phyloP scores from a whole-genome alignment of 2,113 vertebrate species.

The Melospiza georgiana region DNA sequence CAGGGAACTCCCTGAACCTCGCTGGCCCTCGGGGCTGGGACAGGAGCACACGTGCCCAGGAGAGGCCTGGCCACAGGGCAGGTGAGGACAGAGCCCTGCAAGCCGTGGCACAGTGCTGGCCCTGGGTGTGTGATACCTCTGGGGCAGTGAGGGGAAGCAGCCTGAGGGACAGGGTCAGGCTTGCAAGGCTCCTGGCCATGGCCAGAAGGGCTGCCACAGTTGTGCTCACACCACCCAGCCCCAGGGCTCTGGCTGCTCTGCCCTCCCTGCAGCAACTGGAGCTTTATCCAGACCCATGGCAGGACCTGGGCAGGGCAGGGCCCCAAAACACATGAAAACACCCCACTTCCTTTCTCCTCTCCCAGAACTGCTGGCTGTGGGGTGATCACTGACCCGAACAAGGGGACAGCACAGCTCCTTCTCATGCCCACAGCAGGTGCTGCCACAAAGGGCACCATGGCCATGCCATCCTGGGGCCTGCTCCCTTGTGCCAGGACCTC shows the following conservation, averaged over 20 bases:
- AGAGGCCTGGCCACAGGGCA: neutral
- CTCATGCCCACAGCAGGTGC: neutral
- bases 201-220: neutral
- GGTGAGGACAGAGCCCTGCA: neutral
- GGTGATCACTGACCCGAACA: neutral
- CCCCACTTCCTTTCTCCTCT: neutral
- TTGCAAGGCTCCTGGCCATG: neutral
- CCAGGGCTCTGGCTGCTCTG: neutral
- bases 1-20: neutral
- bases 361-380: rapidly evolving
- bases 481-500: neutral
- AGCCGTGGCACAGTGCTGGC: neutral
- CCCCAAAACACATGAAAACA: neutral
- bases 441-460: neutral
- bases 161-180: neutral
- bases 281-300: neutral
- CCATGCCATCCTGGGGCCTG: rapidly evolving
- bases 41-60: rapidly evolving
- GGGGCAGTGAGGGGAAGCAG: neutral
- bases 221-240: neutral
- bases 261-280: neutral
- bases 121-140: rapidly evolving
- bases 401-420: neutral
- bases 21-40: rapidly evolving
- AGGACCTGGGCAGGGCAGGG: neutral